phyloP scores from a whole-genome alignment of 2,888 invertebrate species.

The Lasioglossum pauxillum region DNA sequence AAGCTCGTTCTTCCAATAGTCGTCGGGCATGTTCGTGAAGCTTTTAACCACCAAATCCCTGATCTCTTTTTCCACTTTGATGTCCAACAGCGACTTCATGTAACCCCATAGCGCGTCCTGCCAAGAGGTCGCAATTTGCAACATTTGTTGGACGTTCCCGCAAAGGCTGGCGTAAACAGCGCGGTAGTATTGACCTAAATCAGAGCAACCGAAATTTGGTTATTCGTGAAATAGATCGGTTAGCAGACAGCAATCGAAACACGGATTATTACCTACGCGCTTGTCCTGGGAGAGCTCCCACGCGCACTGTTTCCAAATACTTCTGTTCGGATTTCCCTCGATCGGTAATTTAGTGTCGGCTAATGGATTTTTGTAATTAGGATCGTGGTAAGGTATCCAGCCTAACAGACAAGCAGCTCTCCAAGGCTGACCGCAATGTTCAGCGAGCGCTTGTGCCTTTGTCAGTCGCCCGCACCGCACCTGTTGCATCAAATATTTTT shows the following conservation, averaged over 20 bases:
- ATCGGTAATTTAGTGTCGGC: constrained; percentile 86
- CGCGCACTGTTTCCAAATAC: constrained; percentile 91
- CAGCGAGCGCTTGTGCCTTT: constrained; percentile 93
- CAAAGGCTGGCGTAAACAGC: constrained; percentile 87
- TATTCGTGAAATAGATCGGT: not conserved
- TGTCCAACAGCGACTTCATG: constrained; percentile 92
- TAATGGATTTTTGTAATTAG: constrained; percentile 87
- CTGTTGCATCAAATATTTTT: constrained; percentile 86
- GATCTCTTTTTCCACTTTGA: constrained; percentile 92
- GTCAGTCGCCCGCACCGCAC: constrained; percentile 94
- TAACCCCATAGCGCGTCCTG: constrained; percentile 96
- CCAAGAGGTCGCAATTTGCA: constrained; percentile 93
- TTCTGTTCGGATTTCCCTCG: constrained; percentile 93
- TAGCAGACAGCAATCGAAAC: not conserved
- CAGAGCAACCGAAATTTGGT: not conserved
- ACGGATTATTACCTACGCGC: constrained; percentile 75
- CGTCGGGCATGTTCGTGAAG: constrained; percentile 87
- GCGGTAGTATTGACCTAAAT: constrained; percentile 79
- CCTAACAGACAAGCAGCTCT: constrained; percentile 95
- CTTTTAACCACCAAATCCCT: constrained; percentile 86
- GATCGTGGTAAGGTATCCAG: constrained; percentile 95
- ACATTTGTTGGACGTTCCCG: constrained; percentile 92
- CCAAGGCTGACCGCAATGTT: constrained; percentile 96
- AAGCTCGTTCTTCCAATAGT: constrained; percentile 90
- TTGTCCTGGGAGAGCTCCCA: constrained; percentile 85